Conservation (phyloP, 2,113 vertebrate genomes). For the Apteryx mantelli region DNA sequence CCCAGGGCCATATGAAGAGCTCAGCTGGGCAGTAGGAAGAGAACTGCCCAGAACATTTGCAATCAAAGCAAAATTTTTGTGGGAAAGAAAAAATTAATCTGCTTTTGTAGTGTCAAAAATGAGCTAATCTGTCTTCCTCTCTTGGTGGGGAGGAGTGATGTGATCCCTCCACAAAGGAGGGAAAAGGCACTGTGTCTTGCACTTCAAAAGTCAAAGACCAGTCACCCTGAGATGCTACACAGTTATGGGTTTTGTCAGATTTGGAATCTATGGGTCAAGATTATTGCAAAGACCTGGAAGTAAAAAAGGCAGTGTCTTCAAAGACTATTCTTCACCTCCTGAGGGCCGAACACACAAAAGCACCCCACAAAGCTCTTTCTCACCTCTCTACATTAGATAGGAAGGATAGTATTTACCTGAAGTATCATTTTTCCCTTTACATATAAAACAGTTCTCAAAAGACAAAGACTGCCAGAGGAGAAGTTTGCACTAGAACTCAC, state of each 20-base stretch:
- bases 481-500: not conserved
- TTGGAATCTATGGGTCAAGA: not conserved
- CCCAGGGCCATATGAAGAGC: accelerated
- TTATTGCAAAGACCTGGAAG: not conserved
- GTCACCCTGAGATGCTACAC: not conserved
- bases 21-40: accelerated
- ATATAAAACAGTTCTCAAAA: not conserved
- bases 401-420: not conserved
- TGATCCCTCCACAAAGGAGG: not conserved
- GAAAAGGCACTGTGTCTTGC: not conserved
- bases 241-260: accelerated
- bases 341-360: not conserved
- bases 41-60: not conserved
- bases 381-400: not conserved
- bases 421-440: not conserved
- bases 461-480: too few relatives aligned
- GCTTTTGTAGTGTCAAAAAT: not conserved
- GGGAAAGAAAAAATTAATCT: not conserved
- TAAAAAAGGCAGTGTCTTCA: not conserved
- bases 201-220: not conserved
- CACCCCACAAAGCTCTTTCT: not conserved
- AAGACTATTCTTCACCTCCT: not conserved
- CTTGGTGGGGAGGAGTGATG: not conserved
- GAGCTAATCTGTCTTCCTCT: not conserved
- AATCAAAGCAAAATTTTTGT: not conserved